Conservation (phyloP, 2,888 invertebrate species). For the Protodeltote pygarga region DNA sequence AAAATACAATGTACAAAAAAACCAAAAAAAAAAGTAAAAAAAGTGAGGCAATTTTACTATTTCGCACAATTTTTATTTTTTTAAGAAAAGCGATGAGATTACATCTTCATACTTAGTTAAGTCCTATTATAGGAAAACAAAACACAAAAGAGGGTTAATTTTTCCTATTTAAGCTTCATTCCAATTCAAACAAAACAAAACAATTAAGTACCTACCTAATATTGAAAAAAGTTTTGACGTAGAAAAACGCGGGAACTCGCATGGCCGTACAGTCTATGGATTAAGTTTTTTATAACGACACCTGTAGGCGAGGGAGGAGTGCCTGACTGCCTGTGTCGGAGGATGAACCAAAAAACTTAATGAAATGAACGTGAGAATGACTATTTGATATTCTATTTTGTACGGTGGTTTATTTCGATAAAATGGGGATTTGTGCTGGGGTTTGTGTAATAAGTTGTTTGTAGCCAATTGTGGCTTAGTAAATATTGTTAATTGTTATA, state of each 20-base stretch:
- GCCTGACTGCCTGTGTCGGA: constrained; percentile 39
- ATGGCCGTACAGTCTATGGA: constrained; percentile 59
- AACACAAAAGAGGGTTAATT: too few species aligned
- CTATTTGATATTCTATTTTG: constrained; percentile 29
- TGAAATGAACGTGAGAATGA: constrained; percentile 73
- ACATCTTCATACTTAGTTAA: too few species aligned
- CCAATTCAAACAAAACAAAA: constrained; percentile 33
- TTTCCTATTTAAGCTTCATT: constrained; percentile 2
- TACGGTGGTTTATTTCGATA: constrained; percentile 18
- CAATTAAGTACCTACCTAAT: constrained; percentile 35
- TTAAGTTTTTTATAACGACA: constrained; percentile 66
- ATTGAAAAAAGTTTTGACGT: constrained; percentile 34
- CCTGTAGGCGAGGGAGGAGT: constrained; percentile 71
- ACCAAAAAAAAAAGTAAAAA: too few species aligned
- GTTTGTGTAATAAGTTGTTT: background rate
- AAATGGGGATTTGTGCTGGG: background rate
- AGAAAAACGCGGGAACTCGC: constrained; percentile 69
- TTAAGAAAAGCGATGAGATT: too few species aligned
- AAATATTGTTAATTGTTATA: too few species aligned
- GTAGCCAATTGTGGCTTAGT: background rate
- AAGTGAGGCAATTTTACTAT: too few species aligned
- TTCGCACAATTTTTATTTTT: too few species aligned
- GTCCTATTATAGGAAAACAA: too few species aligned
- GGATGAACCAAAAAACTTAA: constrained; percentile 60
- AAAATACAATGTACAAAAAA: too few species aligned